Evolutionary conservation across 2,113 vertebrate species (phyloP).

Genomic region (Nycticryphes semicollaris): DNA sequence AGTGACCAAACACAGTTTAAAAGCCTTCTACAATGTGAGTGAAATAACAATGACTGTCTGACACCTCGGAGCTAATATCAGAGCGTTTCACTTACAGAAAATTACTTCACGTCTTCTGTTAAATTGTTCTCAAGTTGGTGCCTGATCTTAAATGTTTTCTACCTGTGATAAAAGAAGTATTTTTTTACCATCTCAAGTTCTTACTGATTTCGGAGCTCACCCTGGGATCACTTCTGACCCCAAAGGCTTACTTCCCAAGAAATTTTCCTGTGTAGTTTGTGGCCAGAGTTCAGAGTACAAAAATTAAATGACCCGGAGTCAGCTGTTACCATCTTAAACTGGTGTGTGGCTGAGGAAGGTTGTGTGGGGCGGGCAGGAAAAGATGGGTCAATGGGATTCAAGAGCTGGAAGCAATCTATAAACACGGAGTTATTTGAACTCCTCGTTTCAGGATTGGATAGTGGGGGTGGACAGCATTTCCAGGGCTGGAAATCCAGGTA

Average conservation of each 20-base stretch:
- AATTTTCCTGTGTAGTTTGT: background rate
- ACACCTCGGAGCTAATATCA: background rate
- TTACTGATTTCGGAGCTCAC: background rate
- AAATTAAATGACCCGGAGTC: background rate
- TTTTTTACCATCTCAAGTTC: constrained; percentile 6
- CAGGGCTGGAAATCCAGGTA: background rate
- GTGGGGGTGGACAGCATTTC: background rate
- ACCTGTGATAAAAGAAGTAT: background rate
- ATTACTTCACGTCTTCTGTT: background rate
- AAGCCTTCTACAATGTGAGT: background rate
- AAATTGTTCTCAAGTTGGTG: background rate
- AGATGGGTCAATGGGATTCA: background rate
- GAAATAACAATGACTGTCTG: background rate
- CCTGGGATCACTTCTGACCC: background rate
- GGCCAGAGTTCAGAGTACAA: background rate
- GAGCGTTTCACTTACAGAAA: background rate
- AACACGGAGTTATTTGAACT: background rate
- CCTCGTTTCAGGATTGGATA: background rate
- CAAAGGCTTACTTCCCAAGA: background rate
- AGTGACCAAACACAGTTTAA: background rate
- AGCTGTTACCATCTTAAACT: background rate
- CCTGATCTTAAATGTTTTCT: background rate
- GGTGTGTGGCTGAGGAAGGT: background rate
- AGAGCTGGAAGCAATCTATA: background rate
- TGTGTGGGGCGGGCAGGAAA: background rate